phyloP scores from a whole-genome alignment of 2,888 invertebrate species.

The Trichogramma evanescens region DNA sequence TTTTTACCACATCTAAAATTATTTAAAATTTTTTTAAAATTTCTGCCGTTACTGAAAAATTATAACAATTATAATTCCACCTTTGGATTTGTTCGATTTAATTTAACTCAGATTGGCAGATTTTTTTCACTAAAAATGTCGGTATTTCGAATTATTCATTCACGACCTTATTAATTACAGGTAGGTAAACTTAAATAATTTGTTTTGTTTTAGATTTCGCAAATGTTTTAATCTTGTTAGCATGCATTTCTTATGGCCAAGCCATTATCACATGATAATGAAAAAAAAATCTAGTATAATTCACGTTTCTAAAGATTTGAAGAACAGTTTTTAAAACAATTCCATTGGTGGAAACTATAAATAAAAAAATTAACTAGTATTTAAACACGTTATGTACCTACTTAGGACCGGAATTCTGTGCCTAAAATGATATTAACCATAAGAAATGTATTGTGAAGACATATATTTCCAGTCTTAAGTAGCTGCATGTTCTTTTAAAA shows the following conservation, averaged over 20 bases:
- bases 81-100: slow-evolving; percentile 38
- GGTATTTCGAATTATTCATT: slow-evolving; percentile 2
- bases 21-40: slow-evolving; percentile 1
- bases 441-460: slow-evolving; percentile 43
- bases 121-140: neutral
- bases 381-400: slow-evolving; percentile 28
- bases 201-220: slow-evolving; percentile 30
- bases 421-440: slow-evolving; percentile 30
- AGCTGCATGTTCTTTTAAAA: slow-evolving; percentile 38
- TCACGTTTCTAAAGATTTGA: neutral
- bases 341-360: slow-evolving; percentile 40
- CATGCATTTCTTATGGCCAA: slow-evolving; percentile 46
- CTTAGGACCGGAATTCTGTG: slow-evolving; percentile 37
- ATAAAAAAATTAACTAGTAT: slow-evolving; percentile 8
- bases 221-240: slow-evolving; percentile 18
- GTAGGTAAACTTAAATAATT: slow-evolving; percentile 37
- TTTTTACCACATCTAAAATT: slow-evolving; percentile 1
- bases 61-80: slow-evolving; percentile 41
- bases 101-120: slow-evolving; percentile 1
- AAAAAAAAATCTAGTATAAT: neutral
- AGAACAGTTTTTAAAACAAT: slow-evolving; percentile 27
- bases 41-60: slow-evolving; percentile 3
- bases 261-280: slow-evolving; percentile 27
- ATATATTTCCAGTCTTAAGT: slow-evolving; percentile 41
- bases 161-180: slow-evolving; percentile 27